Percentiles rank a stretch among this genome's conserved stretches.
Evolutionary conservation across 2,797 vertebrate species (phyloP).

Genomic region (Anniella stebbinsi): DNA sequence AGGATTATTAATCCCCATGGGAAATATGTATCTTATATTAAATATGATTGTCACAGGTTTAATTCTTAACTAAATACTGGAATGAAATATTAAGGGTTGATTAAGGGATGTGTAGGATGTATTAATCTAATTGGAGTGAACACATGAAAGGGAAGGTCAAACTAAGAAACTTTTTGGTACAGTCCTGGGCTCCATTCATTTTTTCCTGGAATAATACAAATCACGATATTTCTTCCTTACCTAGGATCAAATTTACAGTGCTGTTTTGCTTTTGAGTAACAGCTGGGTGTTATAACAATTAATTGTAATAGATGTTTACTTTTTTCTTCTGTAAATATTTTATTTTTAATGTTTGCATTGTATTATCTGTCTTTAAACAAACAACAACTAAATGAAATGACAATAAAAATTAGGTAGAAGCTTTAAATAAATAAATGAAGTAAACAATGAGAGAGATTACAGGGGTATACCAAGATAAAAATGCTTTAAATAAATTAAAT

Average conservation of each 20-base stretch:
- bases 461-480: too few relatives aligned
- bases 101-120: too few relatives aligned
- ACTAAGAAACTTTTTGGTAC: neutral
- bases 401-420: neutral
- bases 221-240: too few relatives aligned
- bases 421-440: too few relatives aligned
- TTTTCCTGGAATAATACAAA: neutral
- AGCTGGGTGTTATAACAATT: neutral
- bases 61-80: too few relatives aligned
- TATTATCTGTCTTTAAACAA: neutral
- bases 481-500: neutral
- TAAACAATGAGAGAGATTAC: too few relatives aligned
- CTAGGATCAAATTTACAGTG: too few relatives aligned
- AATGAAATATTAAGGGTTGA: too few relatives aligned
- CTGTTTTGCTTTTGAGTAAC: neutral
- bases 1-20: too few relatives aligned
- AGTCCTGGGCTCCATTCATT: neutral
- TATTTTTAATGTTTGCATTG: accelerated
- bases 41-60: too few relatives aligned
- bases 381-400: neutral
- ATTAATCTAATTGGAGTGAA: too few relatives aligned
- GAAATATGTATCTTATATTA: too few relatives aligned
- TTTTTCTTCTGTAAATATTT: conserved; percentile 31
- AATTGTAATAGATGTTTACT: neutral
- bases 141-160: neutral